Evolutionary conservation across 2,113 vertebrate genomes (phyloP).

Genomic region (Crotalus helleri): DNA sequence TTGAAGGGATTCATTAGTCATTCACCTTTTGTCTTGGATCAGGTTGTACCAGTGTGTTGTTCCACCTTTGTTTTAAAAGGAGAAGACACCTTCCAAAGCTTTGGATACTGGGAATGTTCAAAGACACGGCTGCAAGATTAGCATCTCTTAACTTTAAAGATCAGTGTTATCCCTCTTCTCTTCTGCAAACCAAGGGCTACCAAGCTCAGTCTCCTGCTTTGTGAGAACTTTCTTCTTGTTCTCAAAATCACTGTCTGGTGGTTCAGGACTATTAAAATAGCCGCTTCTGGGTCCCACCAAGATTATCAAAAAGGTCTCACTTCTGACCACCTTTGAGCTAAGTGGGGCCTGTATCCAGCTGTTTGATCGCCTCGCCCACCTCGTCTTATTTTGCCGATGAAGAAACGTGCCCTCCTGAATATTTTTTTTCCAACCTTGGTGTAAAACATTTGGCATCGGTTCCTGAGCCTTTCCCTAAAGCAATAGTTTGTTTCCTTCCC

Average conservation of each 20-base stretch:
- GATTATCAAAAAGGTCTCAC: neutral
- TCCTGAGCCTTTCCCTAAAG: neutral
- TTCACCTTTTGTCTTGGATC: neutral
- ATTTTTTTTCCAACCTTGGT: neutral
- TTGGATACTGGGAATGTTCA: neutral
- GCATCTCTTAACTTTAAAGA: neutral
- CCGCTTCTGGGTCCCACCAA: neutral
- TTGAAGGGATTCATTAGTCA: neutral
- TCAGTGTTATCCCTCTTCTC: neutral
- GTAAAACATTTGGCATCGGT: neutral
- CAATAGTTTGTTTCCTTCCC: neutral
- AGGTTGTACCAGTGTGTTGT: neutral
- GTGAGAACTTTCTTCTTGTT: neutral
- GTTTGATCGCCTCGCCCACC: neutral
- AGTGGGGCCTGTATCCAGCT: neutral
- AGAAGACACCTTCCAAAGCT: neutral
- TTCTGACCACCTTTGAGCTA: neutral
- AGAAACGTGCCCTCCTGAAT: neutral
- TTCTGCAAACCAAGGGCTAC: neutral
- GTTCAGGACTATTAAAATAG: neutral
- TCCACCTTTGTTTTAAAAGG: neutral
- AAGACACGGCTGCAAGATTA: neutral
- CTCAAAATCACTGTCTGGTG: neutral
- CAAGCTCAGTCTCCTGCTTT: neutral
- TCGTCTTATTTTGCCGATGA: neutral